Conservation (phyloP, 2,888 invertebrate species). For the Amiota mariae region DNA sequence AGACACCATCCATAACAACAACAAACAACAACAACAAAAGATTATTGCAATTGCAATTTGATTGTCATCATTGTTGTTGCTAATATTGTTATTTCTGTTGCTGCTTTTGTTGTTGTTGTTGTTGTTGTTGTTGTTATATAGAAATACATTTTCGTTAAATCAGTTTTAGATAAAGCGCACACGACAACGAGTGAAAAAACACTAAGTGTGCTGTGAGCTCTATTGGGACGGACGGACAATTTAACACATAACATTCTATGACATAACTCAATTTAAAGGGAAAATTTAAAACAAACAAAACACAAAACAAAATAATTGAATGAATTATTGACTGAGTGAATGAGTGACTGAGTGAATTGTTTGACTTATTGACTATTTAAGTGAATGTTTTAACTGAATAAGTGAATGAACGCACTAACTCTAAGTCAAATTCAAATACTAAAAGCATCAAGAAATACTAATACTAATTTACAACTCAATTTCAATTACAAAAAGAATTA, state of each 20-base stretch:
- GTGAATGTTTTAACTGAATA: background rate
- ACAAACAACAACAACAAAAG: background rate
- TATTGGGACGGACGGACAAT: background rate
- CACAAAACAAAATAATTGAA: conserved; percentile 22
- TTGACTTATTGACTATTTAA: conserved; percentile 52
- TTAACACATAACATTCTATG: conserved; percentile 54
- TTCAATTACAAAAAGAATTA: too few relatives aligned
- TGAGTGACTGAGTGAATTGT: conserved; percentile 50
- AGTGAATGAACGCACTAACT: background rate
- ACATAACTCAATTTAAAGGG: conserved; percentile 61
- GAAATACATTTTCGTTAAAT: conserved; percentile 38
- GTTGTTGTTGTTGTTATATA: background rate
- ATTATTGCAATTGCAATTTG: conserved; percentile 50
- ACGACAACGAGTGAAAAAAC: background rate
- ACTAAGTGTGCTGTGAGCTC: background rate
- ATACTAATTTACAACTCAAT: too few relatives aligned
- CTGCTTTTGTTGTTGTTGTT: background rate
- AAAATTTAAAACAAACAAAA: conserved; percentile 34
- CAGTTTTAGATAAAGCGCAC: conserved; percentile 34
- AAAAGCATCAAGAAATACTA: too few relatives aligned
- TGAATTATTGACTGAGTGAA: conserved; percentile 19
- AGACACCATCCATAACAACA: background rate
- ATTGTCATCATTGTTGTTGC: conserved; percentile 42
- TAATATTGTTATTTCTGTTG: background rate
- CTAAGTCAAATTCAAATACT: too few relatives aligned